phyloP scores from a whole-genome alignment of 2,888 invertebrate genomes.

The Cybosia mesomella region DNA sequence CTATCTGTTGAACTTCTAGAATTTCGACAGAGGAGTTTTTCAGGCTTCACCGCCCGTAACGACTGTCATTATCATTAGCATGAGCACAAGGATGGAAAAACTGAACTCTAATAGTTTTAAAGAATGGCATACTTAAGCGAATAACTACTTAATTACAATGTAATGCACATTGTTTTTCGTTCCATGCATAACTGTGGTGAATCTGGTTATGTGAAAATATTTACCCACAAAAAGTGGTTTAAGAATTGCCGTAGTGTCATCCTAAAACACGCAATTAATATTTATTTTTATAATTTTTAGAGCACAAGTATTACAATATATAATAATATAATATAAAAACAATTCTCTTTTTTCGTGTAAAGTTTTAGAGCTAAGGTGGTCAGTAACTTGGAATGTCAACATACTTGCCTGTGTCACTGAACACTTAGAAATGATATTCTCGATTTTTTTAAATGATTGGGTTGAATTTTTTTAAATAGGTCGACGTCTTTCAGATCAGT shows the following conservation, averaged over 20 bases:
- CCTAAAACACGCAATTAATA: neutral
- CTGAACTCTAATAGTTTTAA: neutral
- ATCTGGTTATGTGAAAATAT: neutral
- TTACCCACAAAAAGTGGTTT: neutral
- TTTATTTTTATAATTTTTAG: no score
- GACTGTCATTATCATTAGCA: neutral
- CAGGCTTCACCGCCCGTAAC: slow-evolving; percentile 18
- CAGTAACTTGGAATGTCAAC: no score
- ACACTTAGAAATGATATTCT: no score
- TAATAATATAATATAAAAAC: no score
- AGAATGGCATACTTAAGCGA: neutral
- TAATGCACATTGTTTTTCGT: slow-evolving; percentile 1
- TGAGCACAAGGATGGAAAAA: neutral
- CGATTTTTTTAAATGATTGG: no score
- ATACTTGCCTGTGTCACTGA: no score
- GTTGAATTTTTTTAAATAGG: no score
- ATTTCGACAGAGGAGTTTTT: slow-evolving; percentile 7
- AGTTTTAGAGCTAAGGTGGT: no score
- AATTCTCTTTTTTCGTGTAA: no score
- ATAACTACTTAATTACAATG: neutral
- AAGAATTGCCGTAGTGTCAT: neutral
- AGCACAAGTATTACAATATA: no score
- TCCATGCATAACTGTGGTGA: neutral
- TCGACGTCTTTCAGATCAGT: no score
- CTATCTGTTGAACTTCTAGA: neutral